Evolutionary conservation across 2,888 invertebrate genomes (phyloP).

Genomic region (Mimumesa dahlbomi): DNA sequence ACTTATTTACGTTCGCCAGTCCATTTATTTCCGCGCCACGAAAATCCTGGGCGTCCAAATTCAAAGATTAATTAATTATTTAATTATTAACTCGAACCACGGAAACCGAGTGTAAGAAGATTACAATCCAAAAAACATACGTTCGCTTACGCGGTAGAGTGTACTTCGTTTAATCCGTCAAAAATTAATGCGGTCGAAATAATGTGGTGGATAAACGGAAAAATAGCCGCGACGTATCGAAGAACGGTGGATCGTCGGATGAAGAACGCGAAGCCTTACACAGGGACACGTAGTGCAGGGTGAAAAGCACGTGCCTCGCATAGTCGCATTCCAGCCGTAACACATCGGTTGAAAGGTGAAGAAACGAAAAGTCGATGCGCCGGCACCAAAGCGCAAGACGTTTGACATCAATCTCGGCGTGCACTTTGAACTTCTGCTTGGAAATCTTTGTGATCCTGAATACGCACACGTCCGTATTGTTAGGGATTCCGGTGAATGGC

Average conservation of each 20-base stretch:
- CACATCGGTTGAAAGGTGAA: slow-evolving; percentile 15
- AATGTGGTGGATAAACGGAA: too few species aligned
- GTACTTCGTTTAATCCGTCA: not conserved
- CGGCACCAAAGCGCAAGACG: not conserved
- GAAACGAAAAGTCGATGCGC: slow-evolving; percentile 25
- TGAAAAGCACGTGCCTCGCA: slow-evolving; percentile 21
- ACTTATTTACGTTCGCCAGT: too few species aligned
- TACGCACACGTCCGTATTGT: too few species aligned
- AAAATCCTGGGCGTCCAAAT: not conserved
- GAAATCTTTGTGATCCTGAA: not conserved
- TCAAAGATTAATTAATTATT: too few species aligned
- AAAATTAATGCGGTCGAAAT: not conserved
- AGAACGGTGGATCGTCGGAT: not conserved
- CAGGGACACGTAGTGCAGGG: not conserved
- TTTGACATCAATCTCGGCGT: slow-evolving; percentile 13
- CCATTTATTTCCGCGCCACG: not conserved
- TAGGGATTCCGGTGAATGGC: too few species aligned
- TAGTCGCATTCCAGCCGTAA: not conserved
- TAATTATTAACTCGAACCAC: too few species aligned
- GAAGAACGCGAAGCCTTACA: slow-evolving; percentile 17
- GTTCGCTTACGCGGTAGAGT: too few species aligned
- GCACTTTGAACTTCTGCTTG: not conserved
- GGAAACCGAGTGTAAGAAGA: too few species aligned
- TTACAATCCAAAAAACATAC: too few species aligned
- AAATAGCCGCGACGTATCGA: not conserved